Evolutionary conservation across 2,888 invertebrate species (phyloP).

Genomic region (Protophormia terraenovae): DNA sequence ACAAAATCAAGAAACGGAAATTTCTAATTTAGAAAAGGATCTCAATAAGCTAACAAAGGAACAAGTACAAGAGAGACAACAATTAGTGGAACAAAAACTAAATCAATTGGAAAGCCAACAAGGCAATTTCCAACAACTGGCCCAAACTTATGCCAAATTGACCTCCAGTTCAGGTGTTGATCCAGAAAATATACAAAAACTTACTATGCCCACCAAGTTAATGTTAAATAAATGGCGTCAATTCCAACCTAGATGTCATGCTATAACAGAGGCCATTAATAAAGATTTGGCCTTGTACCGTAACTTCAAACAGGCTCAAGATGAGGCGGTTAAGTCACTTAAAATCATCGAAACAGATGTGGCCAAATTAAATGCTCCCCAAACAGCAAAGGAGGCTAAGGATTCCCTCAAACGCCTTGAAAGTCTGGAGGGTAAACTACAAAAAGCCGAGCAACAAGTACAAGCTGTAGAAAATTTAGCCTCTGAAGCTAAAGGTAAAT

Average conservation of each 20-base stretch:
- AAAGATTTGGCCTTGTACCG: conserved; percentile 84
- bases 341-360: conserved; percentile 88
- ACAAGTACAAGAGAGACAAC: conserved; percentile 84
- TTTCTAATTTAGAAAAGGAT: conserved; percentile 83
- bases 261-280: conserved; percentile 83
- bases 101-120: conserved; percentile 83
- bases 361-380: conserved; percentile 84
- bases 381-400: conserved; percentile 71
- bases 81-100: conserved; percentile 83
- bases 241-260: conserved; percentile 84
- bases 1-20: conserved; percentile 84
- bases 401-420: conserved; percentile 76
- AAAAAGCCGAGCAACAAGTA: conserved; percentile 82
- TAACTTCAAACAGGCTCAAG: conserved; percentile 88
- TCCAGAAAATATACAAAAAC: conserved; percentile 85
- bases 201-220: conserved; percentile 84
- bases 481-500: conserved; percentile 83
- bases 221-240: conserved; percentile 86
- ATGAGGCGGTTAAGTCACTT: conserved; percentile 86
- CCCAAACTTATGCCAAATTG: conserved; percentile 87
- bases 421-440: conserved; percentile 83
- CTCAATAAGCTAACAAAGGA: conserved; percentile 83
- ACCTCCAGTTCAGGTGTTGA: conserved; percentile 86
- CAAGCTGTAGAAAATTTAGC: conserved; percentile 85
- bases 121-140: conserved; percentile 84